Base-by-base conservation (phyloP, 2,113 vertebrate genomes). In the Hymenochirus boettgeri region DNA sequence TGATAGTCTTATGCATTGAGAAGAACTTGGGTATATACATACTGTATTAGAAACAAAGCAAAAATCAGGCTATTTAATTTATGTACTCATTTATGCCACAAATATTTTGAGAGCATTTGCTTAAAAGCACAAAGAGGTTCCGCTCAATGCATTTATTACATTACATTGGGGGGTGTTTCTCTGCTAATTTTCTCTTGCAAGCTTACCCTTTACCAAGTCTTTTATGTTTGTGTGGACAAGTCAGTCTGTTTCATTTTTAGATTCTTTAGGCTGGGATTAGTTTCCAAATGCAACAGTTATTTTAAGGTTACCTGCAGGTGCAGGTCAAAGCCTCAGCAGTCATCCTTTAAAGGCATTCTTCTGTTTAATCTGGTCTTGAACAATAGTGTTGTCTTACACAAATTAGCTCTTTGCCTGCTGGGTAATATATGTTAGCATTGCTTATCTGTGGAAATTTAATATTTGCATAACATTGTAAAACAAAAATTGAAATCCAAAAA, bases 291-390 rank as follows among this genome's bases (percentile, higher is more conserved):
- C 24, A 17, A 69, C 60, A 35, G 7, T 70, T 74, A 8, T 0
- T 61, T 69, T 70, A 66, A 29, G 70, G 69, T 72, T 64, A 69
- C 57, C 66, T 74, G 70, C 62, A 75, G 65, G 9, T 72, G 67
- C 33, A 61, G 39, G 70, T 76, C 63, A 74, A 71, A 73, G 67
- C 61, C 17, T 11, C 61, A 29, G 13, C 1, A 10, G 22, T 37
- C 52, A 2, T 37, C 45, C 54, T 65, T 76, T 71, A 54, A 0
- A 11, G 56, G 46, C 46, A 57, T 35, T n/a, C 65, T 19, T 19
- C 53, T 64, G 50, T 52, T 52, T 69, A 65, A 63, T 69, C 24
- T 75, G 65, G 15, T 71, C 19, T 4, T 18, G 71, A 33, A 67
- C 25, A 56, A 37, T 19, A 26, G n/a, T 37, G 10, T 19, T 52